phyloP scores from a whole-genome alignment of 1,140 invertebrate genomes.

The Vollenhovia emeryi region DNA sequence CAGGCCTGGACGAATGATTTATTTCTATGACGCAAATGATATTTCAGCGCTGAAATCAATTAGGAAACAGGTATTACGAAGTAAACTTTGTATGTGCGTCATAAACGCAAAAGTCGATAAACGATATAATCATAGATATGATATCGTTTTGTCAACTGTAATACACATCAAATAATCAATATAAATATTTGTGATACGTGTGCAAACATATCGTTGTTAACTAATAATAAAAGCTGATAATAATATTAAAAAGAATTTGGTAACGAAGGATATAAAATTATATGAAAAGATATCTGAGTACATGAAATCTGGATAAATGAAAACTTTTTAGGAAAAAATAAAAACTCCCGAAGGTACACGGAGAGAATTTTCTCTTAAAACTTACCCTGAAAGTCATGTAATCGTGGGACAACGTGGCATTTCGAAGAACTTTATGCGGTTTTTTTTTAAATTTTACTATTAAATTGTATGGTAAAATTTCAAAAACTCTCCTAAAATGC shows the following conservation, averaged over 20 bases:
- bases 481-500: no score
- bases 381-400: no score
- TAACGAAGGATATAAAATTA: neutral
- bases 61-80: neutral
- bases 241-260: neutral
- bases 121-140: neutral
- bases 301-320: neutral
- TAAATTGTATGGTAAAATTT: no score
- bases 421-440: no score
- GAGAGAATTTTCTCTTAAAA: no score
- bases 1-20: slow-evolving; percentile 32
- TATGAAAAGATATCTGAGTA: neutral
- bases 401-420: no score
- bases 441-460: no score
- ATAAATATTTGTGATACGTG: neutral
- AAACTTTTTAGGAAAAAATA: neutral
- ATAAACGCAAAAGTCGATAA: slow-evolving; percentile 24
- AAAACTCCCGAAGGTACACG: neutral
- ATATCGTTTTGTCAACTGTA: neutral
- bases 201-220: neutral
- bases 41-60: neutral
- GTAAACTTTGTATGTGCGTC: neutral
- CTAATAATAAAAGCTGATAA: neutral
- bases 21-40: slow-evolving; percentile 44
- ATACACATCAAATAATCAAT: slow-evolving; percentile 2